Conservation (phyloP, 2,797 vertebrate genomes). For the Sebastes miniatus region DNA sequence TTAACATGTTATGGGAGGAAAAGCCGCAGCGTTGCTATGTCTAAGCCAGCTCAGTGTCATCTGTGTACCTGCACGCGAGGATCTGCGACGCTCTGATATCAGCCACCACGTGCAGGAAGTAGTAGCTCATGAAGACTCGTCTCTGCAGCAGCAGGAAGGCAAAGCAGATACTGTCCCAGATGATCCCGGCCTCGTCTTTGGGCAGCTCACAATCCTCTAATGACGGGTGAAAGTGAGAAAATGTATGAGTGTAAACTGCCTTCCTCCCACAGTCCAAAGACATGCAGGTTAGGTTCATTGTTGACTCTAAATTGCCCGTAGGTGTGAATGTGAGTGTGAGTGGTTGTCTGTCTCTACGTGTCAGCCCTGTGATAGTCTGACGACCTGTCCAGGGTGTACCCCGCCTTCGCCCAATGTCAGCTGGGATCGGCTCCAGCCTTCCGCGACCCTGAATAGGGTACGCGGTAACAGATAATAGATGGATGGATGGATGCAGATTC, state of each 20-base stretch:
- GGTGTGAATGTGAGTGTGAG: too few species aligned
- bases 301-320: too few species aligned
- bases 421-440: too few species aligned
- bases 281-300: too few species aligned
- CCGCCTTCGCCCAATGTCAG: too few species aligned
- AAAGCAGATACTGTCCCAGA: constrained; percentile 99
- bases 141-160: constrained; percentile 96
- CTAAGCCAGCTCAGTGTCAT: neutral
- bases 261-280: too few species aligned
- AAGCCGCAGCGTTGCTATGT: neutral
- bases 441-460: too few species aligned
- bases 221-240: neutral
- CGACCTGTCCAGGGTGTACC: too few species aligned
- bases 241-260: neutral
- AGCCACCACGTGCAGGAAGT: constrained; percentile 97
- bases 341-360: too few species aligned
- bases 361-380: too few species aligned
- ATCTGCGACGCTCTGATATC: constrained; percentile 98
- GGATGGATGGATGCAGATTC: too few species aligned
- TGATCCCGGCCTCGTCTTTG: constrained; percentile 93
- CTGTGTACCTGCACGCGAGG: constrained; percentile 91
- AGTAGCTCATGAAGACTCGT: constrained; percentile 99
- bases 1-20: neutral
- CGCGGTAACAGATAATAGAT: too few species aligned
- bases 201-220: constrained; percentile 84